Base-by-base conservation (phyloP, 2,888 invertebrate species). In the Parnassius apollo region DNA sequence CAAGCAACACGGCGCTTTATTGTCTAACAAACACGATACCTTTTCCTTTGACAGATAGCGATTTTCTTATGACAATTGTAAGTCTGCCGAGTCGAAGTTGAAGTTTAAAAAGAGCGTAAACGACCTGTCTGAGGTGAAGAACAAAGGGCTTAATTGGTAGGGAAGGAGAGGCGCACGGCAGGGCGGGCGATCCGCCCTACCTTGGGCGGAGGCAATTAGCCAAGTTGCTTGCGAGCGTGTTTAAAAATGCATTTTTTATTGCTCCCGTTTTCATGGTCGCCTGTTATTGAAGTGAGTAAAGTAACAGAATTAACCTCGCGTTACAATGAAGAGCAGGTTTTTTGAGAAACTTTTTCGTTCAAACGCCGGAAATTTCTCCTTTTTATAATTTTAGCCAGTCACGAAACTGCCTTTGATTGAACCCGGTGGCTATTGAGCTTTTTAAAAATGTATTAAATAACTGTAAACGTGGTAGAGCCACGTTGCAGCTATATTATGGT, bases 181-280 rank as follows among this genome's bases (percentile, higher is more conserved):
- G 82, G 83, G 84, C 82, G 84, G 86, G 80, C 78, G 79, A 77
- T 70, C 82, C 85, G 85, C 85, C 85, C 83, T 79, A 73, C 74
- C 77, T 75, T 82, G 88, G 88, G 88, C 87, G 86, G 88, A 81
- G 77, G 88, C 86, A 88, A 89, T 89, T 89, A 89, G 81, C 74
- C 75, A 74, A 74, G 75, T 79, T 79, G 75, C 76, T 66, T 67
- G 65, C 74, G 76, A 77, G 76, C 73, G 77, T 72, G 80, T 85
- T 86, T 83, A 79, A 85, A 85, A 87, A 82, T 84, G 78, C 79
- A 81, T 79, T 79, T 79, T 77, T 81, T 81, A 81, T 81, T 77
- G 75, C 78, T 74, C 72, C 67, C 70, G 71, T 80, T 81, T 80
- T 77, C 75, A 69, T 68, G 71, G 69, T 69, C 71, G 74, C 76